A percentile compares a stretch with the other conserved stretches of the same genome.
Evolutionary conservation across 2,113 vertebrate species (phyloP).

Genomic region (Coregonus clupeaformis): DNA sequence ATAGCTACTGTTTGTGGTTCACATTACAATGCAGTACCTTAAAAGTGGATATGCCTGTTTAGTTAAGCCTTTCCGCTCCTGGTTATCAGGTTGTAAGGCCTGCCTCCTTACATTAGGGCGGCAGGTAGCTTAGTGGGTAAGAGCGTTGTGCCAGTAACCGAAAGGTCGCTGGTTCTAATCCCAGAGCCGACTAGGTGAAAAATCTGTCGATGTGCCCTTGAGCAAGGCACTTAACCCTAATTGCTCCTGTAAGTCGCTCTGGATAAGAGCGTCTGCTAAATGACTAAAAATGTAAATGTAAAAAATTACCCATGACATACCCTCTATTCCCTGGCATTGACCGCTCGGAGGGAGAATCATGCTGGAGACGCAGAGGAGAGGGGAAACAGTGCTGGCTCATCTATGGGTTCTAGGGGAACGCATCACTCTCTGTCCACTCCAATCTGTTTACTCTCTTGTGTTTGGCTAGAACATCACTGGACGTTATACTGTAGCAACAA

Average conservation of each 20-base stretch:
- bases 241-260: too few species aligned
- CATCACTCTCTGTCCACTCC: background rate
- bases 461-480: background rate
- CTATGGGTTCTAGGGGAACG: background rate
- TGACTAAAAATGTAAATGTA: too few species aligned
- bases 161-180: too few species aligned
- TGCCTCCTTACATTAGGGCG: conserved; percentile 21
- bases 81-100: background rate
- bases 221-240: too few species aligned
- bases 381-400: background rate
- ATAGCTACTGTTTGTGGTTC: too few species aligned
- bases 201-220: too few species aligned
- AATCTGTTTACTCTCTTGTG: background rate
- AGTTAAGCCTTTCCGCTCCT: background rate
- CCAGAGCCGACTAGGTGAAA: too few species aligned
- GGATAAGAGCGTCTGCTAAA: too few species aligned
- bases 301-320: background rate
- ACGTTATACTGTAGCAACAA: background rate
- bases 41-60: background rate
- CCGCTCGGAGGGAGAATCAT: background rate
- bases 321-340: background rate
- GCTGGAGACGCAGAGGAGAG: background rate
- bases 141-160: too few species aligned
- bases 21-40: background rate
- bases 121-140: too few species aligned